These are phyloP conservation scores for Ellobius talpinus DNA, from an alignment of 2,113 vertebrate species.

Conservation along the genomic window DNA sequence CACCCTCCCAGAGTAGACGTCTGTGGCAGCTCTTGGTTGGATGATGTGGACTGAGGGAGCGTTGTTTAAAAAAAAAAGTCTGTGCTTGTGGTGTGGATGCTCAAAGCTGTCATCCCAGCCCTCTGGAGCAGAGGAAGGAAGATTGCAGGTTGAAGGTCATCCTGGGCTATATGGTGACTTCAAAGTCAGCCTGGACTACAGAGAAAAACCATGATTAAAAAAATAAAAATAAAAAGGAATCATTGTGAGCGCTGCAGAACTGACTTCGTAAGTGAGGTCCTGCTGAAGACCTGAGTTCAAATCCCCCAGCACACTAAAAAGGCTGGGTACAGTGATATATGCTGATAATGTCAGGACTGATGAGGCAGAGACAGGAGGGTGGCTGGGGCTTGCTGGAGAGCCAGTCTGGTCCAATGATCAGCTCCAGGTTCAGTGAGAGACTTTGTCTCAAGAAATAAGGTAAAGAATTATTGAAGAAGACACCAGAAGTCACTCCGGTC, in stretches of 20 bases:
- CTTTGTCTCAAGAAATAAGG: background rate
- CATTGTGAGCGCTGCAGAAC: background rate
- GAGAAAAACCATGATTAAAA: background rate
- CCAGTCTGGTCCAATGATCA: background rate
- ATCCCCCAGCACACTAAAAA: background rate
- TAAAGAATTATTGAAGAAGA: background rate
- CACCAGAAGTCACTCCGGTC: background rate
- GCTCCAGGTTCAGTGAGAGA: background rate
- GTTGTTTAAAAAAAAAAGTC: background rate
- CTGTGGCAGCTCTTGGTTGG: accelerated
- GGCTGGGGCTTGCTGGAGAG: background rate
- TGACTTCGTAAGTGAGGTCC: background rate
- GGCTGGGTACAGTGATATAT: no score
- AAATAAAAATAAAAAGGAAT: background rate
- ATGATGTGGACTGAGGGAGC: background rate
- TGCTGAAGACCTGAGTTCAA: background rate
- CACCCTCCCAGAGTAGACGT: background rate
- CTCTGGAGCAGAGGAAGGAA: background rate
- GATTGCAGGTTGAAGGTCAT: background rate
- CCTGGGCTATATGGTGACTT: background rate
- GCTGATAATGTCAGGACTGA: background rate
- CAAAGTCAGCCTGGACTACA: background rate
- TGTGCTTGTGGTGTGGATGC: background rate
- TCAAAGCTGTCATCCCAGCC: background rate
- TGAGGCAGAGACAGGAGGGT: background rate